Evolutionary conservation across 2,888 invertebrate genomes (phyloP).

Genomic region (Epistrophe grossulariae): DNA sequence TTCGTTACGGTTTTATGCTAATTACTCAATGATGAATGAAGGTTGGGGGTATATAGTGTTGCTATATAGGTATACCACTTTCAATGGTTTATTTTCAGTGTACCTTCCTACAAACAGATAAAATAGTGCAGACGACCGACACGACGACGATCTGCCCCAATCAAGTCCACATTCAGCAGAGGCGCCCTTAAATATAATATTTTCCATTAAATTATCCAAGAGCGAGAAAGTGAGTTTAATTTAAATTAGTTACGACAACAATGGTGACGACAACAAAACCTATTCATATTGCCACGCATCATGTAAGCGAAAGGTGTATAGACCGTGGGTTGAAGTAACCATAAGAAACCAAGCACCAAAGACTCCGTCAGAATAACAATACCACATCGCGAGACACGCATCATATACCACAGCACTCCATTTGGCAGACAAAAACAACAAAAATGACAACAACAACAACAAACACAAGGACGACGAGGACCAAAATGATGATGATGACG

Average conservation of each 20-base stretch:
- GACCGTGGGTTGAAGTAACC: constrained; percentile 24
- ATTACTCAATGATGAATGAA: constrained; percentile 63
- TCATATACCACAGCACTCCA: constrained; percentile 33
- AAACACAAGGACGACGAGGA: constrained; percentile 15
- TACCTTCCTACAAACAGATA: not conserved
- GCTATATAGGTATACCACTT: not conserved
- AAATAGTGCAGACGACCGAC: constrained; percentile 10
- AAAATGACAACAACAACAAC: constrained; percentile 21
- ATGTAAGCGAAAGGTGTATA: constrained; percentile 41
- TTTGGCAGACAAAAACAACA: constrained; percentile 28
- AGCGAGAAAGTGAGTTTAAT: constrained; percentile 62
- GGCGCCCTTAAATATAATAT: constrained; percentile 56
- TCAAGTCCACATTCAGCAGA: constrained; percentile 70
- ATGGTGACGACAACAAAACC: constrained; percentile 73
- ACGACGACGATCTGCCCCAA: constrained; percentile 69
- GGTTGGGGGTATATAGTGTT: constrained; percentile 6
- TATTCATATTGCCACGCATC: constrained; percentile 34
- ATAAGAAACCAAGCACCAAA: constrained; percentile 24
- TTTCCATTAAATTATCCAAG: constrained; percentile 36
- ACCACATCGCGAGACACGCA: constrained; percentile 60
- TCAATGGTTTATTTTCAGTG: constrained; percentile 11
- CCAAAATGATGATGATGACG: constrained; percentile 50
- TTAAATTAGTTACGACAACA: constrained; percentile 75
- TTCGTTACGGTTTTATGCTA: constrained; percentile 75
- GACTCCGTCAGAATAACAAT: constrained; percentile 70